Base-by-base conservation (phyloP, 2,888 invertebrate species). In the Anorthoa munda region DNA sequence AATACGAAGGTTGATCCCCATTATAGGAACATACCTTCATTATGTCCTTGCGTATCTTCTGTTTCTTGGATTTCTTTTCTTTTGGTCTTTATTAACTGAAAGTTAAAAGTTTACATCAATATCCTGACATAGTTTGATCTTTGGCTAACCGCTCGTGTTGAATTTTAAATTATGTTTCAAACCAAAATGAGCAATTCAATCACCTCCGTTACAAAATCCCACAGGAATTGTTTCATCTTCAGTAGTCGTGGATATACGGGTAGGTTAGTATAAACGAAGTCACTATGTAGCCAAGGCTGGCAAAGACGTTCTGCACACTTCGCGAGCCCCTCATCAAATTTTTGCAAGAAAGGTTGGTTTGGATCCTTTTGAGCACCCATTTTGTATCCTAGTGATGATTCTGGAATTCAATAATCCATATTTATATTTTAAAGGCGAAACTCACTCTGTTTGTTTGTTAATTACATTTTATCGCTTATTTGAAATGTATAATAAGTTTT, bases 211-310 rank as follows among this genome's bases (percentile, higher is more conserved):
- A 88, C 61, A 26, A 89, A 89, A 5, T 70, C 65, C 72, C 84
- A 87, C 11, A 88, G 12, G 13, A 70, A 78, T 0, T 78, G 17
- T n/a, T 67, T 85, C 18, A 64, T 21, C 11, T 66, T 48, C 5
- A 67, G 12, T 15, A 85, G 64, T n/a, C 56, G 64, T 21, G 66
- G 50, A 18, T 85, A 83, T 1, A 66, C 12, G 0, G 85, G 79
- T 9, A 85, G 76, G 66, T 83, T 83, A 13, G 67, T 80, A 53
- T 87, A 90, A 0, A 90, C 18, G 0, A 81, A 26, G 23, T 89
- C 86, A 17, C 61, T 85, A 60, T 90, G 83, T 5, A 90, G 70
- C 90, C 90, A 90, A 0, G 89, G 89, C 51, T 85, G 82, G 39
- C 76, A 84, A 7, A 89, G 18, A 5, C 90, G 73, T 11, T 76